Base-by-base conservation (phyloP, 92 coral and sea anemone genomes). In the Siderastrea siderea region DNA sequence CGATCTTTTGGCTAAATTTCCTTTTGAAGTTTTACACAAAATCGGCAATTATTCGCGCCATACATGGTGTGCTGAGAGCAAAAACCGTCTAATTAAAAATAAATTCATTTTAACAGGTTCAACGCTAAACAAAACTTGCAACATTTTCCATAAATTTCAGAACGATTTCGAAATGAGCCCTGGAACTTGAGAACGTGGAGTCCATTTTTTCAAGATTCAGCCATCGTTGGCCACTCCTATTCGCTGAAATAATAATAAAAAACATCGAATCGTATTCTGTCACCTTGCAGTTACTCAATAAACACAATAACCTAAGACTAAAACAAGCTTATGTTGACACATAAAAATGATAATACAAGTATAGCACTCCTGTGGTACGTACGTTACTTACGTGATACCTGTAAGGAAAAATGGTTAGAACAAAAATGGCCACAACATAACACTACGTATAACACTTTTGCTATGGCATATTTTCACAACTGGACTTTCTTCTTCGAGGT, bases 301-400 rank as follows among this genome's bases (percentile, higher is more conserved):
- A 8, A 50, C 19, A 58, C 61, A 0, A 45, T 43, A 6, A 51
- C 52, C 16, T 73, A 61, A 1, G 52, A 85, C 44, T 85, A 49
- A 53, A 61, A 64, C 12, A 11, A 4, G 26, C 0, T 2, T 4
- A 66, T 57, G 45, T 64, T 50, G 55, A 77, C 38, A 63, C 19
- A 16, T 44, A 46, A 59, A 60, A 61, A 81, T 26, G 47, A 11
- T 12, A 59, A 47, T 5, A 7, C 12, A 75, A 85, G 89, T 85
- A 85, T 85, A 85, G 89, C 89, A 85, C 89, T 85, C 89, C 89
- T 85, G 87, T 48, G 15, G 6, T 0, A 38, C 13, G 69, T 52
- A 45, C n/a, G 61, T 51, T 82, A 85, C 89, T 85, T 85, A 85
- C 89, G 84, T 64, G 83, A 12, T 3, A 77, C 89, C 89, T 85